Percentiles rank a stretch among this genome's conserved stretches.
Conservation (phyloP, 2,113 vertebrate species). For the Hippocampus guttulatus region DNA sequence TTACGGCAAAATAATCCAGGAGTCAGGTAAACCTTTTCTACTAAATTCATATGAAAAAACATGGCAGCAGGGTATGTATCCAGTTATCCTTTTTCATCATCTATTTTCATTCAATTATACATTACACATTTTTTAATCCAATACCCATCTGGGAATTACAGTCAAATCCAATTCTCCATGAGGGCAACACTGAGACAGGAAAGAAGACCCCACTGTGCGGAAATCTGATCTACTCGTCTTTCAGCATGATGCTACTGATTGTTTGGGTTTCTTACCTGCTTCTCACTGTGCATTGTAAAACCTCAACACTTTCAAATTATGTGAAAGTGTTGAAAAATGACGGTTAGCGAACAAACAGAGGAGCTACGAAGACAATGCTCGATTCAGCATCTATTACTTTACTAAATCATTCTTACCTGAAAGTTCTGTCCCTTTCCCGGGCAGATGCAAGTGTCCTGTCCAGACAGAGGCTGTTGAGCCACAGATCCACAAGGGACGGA, state of each 20-base stretch:
- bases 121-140: neutral
- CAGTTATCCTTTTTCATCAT: neutral
- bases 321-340: neutral
- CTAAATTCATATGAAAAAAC: too few relatives aligned
- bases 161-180: constrained; percentile 29
- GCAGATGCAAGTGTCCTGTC: constrained; percentile 76
- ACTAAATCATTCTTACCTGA: constrained; percentile 73
- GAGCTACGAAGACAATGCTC: neutral
- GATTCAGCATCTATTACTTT: neutral
- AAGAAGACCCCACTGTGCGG: constrained; percentile 41
- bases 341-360: neutral
- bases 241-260: constrained; percentile 61
- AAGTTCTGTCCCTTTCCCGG: constrained; percentile 70
- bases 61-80: neutral
- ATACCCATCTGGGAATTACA: neutral
- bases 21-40: too few relatives aligned
- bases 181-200: constrained; percentile 25
- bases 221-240: constrained; percentile 48
- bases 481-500: constrained; percentile 76
- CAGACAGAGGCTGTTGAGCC: constrained; percentile 77
- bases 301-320: neutral
- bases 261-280: constrained; percentile 19
- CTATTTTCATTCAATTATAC: neutral
- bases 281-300: neutral
- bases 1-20: too few relatives aligned